phyloP scores from a whole-genome alignment of 2,888 invertebrate species.

The Spicauda simplicius region DNA sequence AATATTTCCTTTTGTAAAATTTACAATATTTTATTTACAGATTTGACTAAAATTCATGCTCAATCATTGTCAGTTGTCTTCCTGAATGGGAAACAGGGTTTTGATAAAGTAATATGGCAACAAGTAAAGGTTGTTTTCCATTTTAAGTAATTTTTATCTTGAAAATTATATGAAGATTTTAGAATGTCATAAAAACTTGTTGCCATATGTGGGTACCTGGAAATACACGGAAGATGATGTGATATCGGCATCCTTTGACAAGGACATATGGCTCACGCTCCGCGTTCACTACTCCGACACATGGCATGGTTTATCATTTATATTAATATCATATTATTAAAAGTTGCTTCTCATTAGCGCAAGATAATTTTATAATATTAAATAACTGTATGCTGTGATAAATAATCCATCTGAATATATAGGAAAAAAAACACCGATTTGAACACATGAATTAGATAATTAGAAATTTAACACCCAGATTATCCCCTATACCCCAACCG shows the following conservation, averaged over 20 bases:
- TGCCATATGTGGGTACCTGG: slow-evolving; percentile 78
- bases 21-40: background rate
- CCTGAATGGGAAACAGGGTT: slow-evolving; percentile 57
- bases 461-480: background rate
- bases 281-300: slow-evolving; percentile 55
- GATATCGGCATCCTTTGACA: slow-evolving; percentile 67
- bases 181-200: slow-evolving; percentile 53
- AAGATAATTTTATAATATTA: background rate
- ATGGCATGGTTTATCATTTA: slow-evolving; percentile 42
- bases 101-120: slow-evolving; percentile 43
- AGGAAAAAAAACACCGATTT: background rate
- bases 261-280: slow-evolving; percentile 59
- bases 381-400: background rate
- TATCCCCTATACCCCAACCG: slow-evolving; percentile 38
- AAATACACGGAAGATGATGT: slow-evolving; percentile 77
- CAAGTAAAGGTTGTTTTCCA: slow-evolving; percentile 35
- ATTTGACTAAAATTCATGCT: slow-evolving; percentile 1
- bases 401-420: background rate
- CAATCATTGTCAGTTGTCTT: slow-evolving; percentile 60
- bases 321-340: background rate
- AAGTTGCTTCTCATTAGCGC: slow-evolving; percentile 13
- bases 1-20: background rate
- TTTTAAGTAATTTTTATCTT: background rate
- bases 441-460: background rate
- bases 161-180: background rate